Percentiles rank a stretch among this genome's conserved stretches.
phyloP scores from a whole-genome alignment of 2,113 vertebrate species.

The Cyphomyrus discorhynchus region DNA sequence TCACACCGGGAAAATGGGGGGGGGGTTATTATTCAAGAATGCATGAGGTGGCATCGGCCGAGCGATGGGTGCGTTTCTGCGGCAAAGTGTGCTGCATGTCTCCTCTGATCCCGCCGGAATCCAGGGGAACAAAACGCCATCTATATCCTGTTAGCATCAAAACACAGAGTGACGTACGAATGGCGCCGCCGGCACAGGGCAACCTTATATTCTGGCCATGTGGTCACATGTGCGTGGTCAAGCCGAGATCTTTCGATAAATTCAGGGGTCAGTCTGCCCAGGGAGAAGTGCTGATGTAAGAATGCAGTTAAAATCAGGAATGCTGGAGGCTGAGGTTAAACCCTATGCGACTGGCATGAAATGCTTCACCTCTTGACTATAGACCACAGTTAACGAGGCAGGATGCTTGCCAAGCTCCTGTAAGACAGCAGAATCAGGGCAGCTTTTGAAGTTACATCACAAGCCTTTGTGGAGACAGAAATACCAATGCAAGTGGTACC shows the following conservation, averaged over 20 bases:
- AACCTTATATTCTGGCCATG: neutral
- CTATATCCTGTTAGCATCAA: slow-evolving; percentile 19
- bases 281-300: slow-evolving; percentile 8
- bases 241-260: neutral
- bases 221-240: neutral
- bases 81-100: slow-evolving; percentile 23
- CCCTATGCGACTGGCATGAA: neutral
- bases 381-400: neutral
- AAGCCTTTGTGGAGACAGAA: neutral
- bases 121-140: slow-evolving; percentile 25
- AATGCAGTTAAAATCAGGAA: slow-evolving; percentile 12
- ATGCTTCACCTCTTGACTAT: neutral
- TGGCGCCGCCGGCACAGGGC: neutral
- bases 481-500: neutral
- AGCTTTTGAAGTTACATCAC: neutral
- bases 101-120: slow-evolving; percentile 22
- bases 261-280: neutral
- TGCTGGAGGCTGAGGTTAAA: neutral
- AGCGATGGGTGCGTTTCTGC: slow-evolving; percentile 30
- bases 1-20: slow-evolving; percentile 71
- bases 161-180: neutral
- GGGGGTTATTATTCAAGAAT: slow-evolving; percentile 69
- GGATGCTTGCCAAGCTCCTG: neutral
- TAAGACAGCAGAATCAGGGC: neutral
- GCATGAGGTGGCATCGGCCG: slow-evolving; percentile 49